phyloP scores from a whole-genome alignment of 2,888 invertebrate species.

The Perizoma affinitatum region DNA sequence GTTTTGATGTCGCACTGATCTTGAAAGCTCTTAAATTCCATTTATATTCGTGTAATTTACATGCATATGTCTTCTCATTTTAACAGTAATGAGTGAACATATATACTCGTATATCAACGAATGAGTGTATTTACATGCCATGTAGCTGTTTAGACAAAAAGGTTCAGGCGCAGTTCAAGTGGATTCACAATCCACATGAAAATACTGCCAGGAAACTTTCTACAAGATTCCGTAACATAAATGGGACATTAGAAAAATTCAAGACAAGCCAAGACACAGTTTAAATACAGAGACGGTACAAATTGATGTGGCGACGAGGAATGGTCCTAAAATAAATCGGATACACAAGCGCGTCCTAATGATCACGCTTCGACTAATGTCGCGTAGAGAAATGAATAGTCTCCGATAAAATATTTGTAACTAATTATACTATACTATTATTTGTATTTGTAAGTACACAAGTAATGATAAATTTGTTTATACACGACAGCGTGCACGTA shows the following conservation, averaged over 20 bases:
- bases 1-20: conserved; percentile 22
- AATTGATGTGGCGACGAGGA: conserved; percentile 57
- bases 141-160: conserved; percentile 14
- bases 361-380: conserved; percentile 31
- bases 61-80: conserved; percentile 15
- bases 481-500: conserved; percentile 2
- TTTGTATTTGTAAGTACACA: conserved; percentile 16
- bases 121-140: conserved; percentile 13
- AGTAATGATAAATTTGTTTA: neutral
- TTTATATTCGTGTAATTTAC: conserved; percentile 18
- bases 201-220: conserved; percentile 6
- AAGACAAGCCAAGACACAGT: conserved; percentile 18
- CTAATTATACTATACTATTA: conserved; percentile 21
- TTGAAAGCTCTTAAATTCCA: conserved; percentile 17
- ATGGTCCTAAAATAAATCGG: conserved; percentile 63
- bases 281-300: conserved; percentile 32
- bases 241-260: conserved; percentile 11
- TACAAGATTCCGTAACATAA: conserved; percentile 13
- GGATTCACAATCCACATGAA: neutral
- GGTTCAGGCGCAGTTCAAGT: conserved; percentile 16
- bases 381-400: conserved; percentile 33
- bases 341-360: conserved; percentile 35
- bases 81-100: conserved; percentile 8
- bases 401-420: conserved; percentile 18
- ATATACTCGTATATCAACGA: conserved; percentile 8